Base-by-base conservation (phyloP, 2,888 invertebrate species). In the Apantesis nais region DNA sequence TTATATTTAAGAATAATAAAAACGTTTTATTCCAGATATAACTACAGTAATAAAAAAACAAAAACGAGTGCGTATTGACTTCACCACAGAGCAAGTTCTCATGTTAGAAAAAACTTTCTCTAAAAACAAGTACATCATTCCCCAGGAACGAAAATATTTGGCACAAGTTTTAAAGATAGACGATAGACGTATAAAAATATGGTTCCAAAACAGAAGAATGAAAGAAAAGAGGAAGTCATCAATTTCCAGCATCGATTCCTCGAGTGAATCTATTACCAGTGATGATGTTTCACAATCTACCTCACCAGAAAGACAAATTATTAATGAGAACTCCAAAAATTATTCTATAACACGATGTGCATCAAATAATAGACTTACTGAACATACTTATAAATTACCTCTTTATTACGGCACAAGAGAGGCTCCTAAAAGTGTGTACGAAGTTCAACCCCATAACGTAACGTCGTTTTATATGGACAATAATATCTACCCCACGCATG, bases 121-220 rank as follows among this genome's bases (percentile, higher is more conserved):
- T 0, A 80, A 96, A 14, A 95, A 95, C 72, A 96, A 96, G 74
- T 98, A 98, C 86, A 90, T 98, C 2, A 96, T 96, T 80, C 92
- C 96, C 4, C 96, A 96, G 0, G 90, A 96, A 60, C 95, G 98
- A 58, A 96, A 96, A 60, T 96, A 97, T 78, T 93, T 98, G 86
- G 96, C 98, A 0, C 88, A 95, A 0, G 79, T 89, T 1, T 90
- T 98, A 0, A 95, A 94, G 63, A 93, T 98, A 4, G 95, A 96
- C 1, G 97, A 98, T 80, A 95, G 97, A 68, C 97, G 97, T 85
- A 96, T 98, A 70, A 98, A 98, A 88, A 96, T 98, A 55, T 98
- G 98, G 98, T 98, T 98, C 86, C 98, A 98, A 85, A 98, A 98
- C 85, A 94, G 97, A 37, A 93, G 98, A 37, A 98, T 98, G 97